Percentiles rank a stretch among this genome's conserved stretches.
Evolutionary conservation across 2,888 invertebrate genomes (phyloP).

Genomic region (Cotesia congregata): DNA sequence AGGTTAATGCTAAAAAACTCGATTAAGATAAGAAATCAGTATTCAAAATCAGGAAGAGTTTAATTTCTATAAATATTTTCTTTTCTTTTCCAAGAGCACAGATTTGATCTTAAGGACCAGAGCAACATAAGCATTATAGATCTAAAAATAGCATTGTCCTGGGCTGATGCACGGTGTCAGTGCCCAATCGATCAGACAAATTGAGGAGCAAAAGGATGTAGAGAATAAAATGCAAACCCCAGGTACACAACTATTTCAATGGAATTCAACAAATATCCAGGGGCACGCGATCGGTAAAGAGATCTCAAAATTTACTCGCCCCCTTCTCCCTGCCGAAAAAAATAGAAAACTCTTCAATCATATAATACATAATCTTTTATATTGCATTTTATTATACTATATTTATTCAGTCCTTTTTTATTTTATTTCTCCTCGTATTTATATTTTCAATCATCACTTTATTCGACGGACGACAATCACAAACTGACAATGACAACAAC

Average conservation of each 20-base stretch:
- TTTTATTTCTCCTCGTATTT: not conserved
- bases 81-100: not conserved
- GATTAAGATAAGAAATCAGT: conserved; percentile 17
- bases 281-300: conserved; percentile 40
- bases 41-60: conserved; percentile 9
- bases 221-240: conserved; percentile 11
- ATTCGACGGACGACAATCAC: conserved; percentile 31
- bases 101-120: conserved; percentile 15
- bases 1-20: not conserved
- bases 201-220: conserved; percentile 9
- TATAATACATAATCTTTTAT: not conserved
- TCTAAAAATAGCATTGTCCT: conserved; percentile 12
- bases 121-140: not conserved
- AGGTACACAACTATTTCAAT: conserved; percentile 23
- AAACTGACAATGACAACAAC: conserved; percentile 35
- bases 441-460: conserved; percentile 28
- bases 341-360: conserved; percentile 9
- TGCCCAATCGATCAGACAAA: conserved; percentile 14
- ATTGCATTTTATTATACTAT: not conserved
- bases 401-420: not conserved
- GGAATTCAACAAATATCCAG: conserved; percentile 43
- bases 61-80: not conserved
- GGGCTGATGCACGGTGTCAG: conserved; percentile 2
- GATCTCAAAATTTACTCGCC: conserved; percentile 15
- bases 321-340: not conserved